These are phyloP conservation scores for Denticeps clupeoides DNA, from an alignment of 2,797 vertebrate species.

Conservation along the genomic window DNA sequence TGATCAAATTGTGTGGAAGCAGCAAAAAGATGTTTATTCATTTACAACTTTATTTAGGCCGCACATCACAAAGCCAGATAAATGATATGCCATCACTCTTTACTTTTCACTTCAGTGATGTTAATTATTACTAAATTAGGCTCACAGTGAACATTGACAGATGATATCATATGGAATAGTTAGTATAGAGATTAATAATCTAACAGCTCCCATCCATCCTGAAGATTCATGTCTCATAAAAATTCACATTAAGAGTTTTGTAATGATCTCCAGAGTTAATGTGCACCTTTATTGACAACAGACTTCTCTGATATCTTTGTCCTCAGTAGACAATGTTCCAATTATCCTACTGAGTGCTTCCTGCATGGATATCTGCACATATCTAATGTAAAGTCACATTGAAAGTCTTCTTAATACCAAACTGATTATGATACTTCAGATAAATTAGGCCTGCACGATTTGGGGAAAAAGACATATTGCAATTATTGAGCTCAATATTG, in stretches of 20 bases:
- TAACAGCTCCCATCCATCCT: not conserved
- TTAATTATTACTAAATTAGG: too few species aligned
- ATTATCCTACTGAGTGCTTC: constrained; percentile 1
- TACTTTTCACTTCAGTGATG: too few species aligned
- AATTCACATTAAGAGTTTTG: constrained; percentile 3
- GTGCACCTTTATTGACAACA: not conserved
- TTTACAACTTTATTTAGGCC: too few species aligned
- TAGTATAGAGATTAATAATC: not conserved
- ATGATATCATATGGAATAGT: not conserved
- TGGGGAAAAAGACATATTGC: too few species aligned
- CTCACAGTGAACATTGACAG: too few species aligned
- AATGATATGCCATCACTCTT: too few species aligned
- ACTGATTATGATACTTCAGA: too few species aligned
- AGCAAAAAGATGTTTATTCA: too few species aligned
- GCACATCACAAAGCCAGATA: too few species aligned
- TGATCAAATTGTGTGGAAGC: too few species aligned
- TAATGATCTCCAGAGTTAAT: not conserved
- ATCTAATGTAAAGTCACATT: not conserved
- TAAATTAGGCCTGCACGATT: too few species aligned
- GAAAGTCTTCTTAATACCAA: not conserved
- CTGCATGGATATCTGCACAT: constrained; percentile 4
- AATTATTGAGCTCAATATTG: too few species aligned
- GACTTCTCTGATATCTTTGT: not conserved
- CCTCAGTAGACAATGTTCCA: not conserved
- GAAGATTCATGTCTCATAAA: not conserved